A percentile compares a stretch with the other conserved stretches of the same genome.
Evolutionary conservation across 2,113 vertebrate genomes (phyloP).

Genomic region (Psettodes erumei): DNA sequence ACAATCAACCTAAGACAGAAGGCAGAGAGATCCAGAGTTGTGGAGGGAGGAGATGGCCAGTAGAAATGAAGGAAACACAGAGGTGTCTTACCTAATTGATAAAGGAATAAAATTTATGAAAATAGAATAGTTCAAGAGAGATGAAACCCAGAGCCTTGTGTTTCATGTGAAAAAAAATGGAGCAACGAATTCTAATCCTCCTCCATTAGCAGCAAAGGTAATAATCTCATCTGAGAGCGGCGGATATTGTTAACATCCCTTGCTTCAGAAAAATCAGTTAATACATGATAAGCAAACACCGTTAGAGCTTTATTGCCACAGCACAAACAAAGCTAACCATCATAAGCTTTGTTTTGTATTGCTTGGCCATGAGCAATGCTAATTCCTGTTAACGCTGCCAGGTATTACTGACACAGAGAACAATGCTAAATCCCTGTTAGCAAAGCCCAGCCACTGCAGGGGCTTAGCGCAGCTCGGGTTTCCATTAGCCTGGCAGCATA

Average conservation of each 20-base stretch:
- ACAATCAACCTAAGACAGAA: slow-evolving; percentile 49
- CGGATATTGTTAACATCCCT: slow-evolving; percentile 57
- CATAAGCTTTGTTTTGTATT: slow-evolving; percentile 64
- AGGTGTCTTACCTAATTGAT: slow-evolving; percentile 15
- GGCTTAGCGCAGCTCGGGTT: slow-evolving; percentile 67
- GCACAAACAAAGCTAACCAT: slow-evolving; percentile 67
- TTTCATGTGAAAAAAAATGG: slow-evolving; percentile 42
- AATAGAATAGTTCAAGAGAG: neutral
- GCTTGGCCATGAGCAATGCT: slow-evolving; percentile 66
- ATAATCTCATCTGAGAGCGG: slow-evolving; percentile 56
- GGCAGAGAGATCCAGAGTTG: slow-evolving; percentile 1
- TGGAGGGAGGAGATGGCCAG: slow-evolving; percentile 25
- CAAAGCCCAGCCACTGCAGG: slow-evolving; percentile 57
- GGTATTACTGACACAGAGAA: slow-evolving; percentile 74
- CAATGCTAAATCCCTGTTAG: slow-evolving; percentile 74
- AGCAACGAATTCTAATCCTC: slow-evolving; percentile 58
- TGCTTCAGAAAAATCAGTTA: slow-evolving; percentile 59
- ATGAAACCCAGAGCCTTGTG: neutral
- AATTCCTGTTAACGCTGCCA: slow-evolving; percentile 67
- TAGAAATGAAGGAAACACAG: slow-evolving; percentile 11
- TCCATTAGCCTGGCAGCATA: slow-evolving; percentile 62
- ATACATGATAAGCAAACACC: slow-evolving; percentile 67
- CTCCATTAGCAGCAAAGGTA: slow-evolving; percentile 56
- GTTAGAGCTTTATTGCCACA: slow-evolving; percentile 60
- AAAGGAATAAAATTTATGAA: slow-evolving; percentile 12